Percentiles rank a stretch among this genome's conserved stretches.
Evolutionary conservation across 2,797 vertebrate genomes (phyloP).

Genomic region (Knipowitschia caucasica): DNA sequence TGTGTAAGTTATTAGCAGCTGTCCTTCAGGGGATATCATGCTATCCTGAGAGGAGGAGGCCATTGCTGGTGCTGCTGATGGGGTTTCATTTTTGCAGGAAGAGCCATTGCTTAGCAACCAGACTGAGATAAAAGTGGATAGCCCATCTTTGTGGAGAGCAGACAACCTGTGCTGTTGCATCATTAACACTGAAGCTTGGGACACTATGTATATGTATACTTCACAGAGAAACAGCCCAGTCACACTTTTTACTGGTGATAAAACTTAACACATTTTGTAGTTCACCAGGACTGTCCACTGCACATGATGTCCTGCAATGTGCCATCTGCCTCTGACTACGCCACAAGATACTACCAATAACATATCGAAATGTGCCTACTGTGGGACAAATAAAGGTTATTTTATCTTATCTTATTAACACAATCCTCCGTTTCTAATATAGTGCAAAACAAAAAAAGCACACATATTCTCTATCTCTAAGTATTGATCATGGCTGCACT

Average conservation of each 20-base stretch:
- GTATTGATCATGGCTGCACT: too few species aligned
- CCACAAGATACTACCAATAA: conserved; percentile 32
- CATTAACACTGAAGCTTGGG: conserved; percentile 33
- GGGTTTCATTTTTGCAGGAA: conserved; percentile 63
- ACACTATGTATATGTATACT: conserved; percentile 6
- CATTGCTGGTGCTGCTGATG: conserved; percentile 51
- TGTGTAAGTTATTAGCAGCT: conserved; percentile 35
- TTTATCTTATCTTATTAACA: too few species aligned
- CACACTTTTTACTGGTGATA: neutral
- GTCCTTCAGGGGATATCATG: conserved; percentile 37
- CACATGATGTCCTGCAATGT: conserved; percentile 24
- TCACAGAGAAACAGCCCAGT: neutral
- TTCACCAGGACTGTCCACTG: conserved; percentile 11
- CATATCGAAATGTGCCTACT: too few species aligned
- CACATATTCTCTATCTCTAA: too few species aligned
- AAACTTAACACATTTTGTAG: neutral
- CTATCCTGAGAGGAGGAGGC: conserved; percentile 36
- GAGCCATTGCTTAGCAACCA: conserved; percentile 77
- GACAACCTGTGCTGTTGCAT: conserved; percentile 47
- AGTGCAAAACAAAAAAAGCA: conserved; percentile 6
- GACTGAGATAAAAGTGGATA: conserved; percentile 59
- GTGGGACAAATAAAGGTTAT: too few species aligned
- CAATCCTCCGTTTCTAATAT: conserved; percentile 14
- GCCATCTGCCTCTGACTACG: conserved; percentile 41
- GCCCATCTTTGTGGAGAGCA: conserved; percentile 31